These are phyloP conservation scores for Sebastes steindachneri DNA, from an alignment of 2,797 vertebrate species.

Conservation along the genomic window DNA sequence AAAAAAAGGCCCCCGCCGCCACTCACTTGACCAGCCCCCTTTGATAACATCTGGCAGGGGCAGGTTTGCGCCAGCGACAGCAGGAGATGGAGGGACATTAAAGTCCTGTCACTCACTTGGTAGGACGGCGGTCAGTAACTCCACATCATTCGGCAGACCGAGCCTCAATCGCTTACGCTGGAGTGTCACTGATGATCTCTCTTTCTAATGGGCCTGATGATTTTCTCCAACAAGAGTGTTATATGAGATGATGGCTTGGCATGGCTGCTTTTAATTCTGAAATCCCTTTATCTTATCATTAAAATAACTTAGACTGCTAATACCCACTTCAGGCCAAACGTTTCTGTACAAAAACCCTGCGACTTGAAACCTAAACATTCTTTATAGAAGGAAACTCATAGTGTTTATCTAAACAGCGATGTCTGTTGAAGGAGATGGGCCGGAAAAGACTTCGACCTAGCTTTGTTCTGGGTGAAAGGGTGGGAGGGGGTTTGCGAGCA, in stretches of 20 bases:
- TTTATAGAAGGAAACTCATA: constrained; percentile 42
- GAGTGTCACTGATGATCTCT: constrained; percentile 68
- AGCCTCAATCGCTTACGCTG: constrained; percentile 33
- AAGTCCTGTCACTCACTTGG: constrained; percentile 77
- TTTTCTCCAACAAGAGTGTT: constrained; percentile 43
- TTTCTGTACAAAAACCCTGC: not conserved
- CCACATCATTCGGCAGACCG: constrained; percentile 49
- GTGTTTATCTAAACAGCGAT: constrained; percentile 71
- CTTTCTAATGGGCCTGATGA: constrained; percentile 56
- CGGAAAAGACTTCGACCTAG: constrained; percentile 60
- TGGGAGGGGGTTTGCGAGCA: constrained; percentile 13
- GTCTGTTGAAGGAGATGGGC: constrained; percentile 59
- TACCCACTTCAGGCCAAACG: not conserved
- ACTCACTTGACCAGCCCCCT: constrained; percentile 79
- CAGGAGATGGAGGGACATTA: constrained; percentile 78
- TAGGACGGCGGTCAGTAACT: constrained; percentile 35
- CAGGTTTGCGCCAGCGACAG: constrained; percentile 71
- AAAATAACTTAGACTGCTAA: constrained; percentile 7
- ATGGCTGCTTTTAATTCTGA: constrained; percentile 31
- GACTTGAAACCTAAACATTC: constrained; percentile 47
- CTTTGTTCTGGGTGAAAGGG: constrained; percentile 55
- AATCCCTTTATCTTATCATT: constrained; percentile 39
- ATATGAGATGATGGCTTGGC: constrained; percentile 39
- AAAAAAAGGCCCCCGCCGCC: constrained; percentile 72
- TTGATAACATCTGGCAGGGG: constrained; percentile 82